These are phyloP conservation scores for Polydrusus tereticollis DNA, from an alignment of 2,888 invertebrate species.

Conservation along the genomic window DNA sequence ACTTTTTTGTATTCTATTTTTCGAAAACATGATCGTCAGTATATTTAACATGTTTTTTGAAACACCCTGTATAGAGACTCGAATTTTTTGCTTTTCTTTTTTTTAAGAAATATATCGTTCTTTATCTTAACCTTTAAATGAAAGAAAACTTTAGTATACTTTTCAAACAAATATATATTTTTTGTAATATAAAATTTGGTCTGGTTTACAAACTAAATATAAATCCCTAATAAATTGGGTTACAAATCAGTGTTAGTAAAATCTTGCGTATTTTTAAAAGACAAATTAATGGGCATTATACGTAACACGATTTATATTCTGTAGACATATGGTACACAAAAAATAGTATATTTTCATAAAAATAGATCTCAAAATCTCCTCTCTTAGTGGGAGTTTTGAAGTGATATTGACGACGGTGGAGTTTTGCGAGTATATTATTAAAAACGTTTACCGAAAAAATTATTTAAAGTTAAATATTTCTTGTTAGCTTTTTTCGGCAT, in stretches of 20 bases:
- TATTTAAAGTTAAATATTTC: too few species aligned
- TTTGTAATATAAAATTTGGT: neutral
- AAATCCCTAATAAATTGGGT: neutral
- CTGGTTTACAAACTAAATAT: neutral
- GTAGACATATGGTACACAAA: conserved; percentile 13
- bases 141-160: too few species aligned
- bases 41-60: too few species aligned
- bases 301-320: neutral
- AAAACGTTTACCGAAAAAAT: too few species aligned
- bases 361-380: neutral
- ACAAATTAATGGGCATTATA: neutral
- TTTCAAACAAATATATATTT: too few species aligned
- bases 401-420: neutral
- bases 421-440: neutral
- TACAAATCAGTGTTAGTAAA: neutral
- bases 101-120: too few species aligned
- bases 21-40: too few species aligned
- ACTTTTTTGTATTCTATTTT: too few species aligned
- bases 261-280: neutral
- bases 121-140: too few species aligned
- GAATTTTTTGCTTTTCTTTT: too few species aligned
- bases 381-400: neutral
- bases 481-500: too few species aligned
- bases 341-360: neutral
- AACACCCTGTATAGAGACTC: too few species aligned